Evolutionary conservation across 2,113 vertebrate genomes (phyloP).

Genomic region (Pleuronectes platessa): DNA sequence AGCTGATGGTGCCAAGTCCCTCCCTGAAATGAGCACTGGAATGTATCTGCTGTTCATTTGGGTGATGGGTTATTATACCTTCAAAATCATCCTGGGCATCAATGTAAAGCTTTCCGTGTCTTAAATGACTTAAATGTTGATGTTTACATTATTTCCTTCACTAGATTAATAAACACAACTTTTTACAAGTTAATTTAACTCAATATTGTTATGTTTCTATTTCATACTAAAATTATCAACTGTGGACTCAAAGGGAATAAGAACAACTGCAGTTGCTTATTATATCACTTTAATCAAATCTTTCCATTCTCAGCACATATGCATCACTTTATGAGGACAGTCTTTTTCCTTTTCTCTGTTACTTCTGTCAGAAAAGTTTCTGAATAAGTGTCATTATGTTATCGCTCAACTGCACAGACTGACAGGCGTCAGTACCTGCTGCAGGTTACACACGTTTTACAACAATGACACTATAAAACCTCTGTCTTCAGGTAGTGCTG

Average conservation of each 20-base stretch:
- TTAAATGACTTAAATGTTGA: too few species aligned
- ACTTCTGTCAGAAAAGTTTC: not conserved
- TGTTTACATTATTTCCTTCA: too few species aligned
- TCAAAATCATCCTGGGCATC: too few species aligned
- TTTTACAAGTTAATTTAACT: too few species aligned
- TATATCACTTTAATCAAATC: constrained; percentile 29
- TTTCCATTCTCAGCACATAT: constrained; percentile 10
- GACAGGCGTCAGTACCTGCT: constrained; percentile 4
- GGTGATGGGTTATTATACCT: not conserved
- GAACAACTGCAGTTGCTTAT: constrained; percentile 4
- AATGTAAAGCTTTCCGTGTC: too few species aligned
- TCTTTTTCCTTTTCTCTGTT: not conserved
- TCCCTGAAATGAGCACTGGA: constrained; percentile 48
- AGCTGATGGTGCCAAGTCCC: constrained; percentile 38
- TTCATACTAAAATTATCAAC: too few species aligned
- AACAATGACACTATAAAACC: constrained; percentile 70
- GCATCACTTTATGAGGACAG: not conserved
- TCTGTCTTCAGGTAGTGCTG: constrained; percentile 82
- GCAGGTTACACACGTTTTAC: constrained; percentile 4
- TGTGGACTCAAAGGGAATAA: constrained; percentile 7
- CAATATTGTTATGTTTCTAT: too few species aligned
- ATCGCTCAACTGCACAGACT: not conserved
- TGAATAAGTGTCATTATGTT: not conserved
- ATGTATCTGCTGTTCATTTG: constrained; percentile 38
- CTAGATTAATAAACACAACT: too few species aligned